These are phyloP conservation scores for Anneissia japonica DNA, from an alignment of 35 echinoderm and acorn worm species.

Conservation along the genomic window DNA sequence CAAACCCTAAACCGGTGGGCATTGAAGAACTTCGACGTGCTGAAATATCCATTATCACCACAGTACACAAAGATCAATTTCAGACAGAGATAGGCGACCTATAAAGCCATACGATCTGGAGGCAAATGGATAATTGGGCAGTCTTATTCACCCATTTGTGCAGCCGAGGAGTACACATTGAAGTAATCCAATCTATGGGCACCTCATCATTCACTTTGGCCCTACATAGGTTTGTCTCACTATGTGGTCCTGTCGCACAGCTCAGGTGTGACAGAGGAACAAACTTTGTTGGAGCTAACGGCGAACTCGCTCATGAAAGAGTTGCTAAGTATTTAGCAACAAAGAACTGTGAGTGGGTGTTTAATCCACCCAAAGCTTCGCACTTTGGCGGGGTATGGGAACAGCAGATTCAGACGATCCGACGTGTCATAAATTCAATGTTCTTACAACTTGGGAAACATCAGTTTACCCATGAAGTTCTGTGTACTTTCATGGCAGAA, in stretches of 20 bases:
- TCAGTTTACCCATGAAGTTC: slow-evolving; percentile 40
- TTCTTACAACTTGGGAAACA: slow-evolving; percentile 13
- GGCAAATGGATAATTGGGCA: background rate
- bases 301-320: background rate
- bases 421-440: background rate
- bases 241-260: too few relatives aligned
- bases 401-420: background rate
- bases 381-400: slow-evolving; percentile 22
- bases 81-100: background rate
- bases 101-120: background rate
- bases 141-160: too few relatives aligned
- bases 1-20: background rate
- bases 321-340: background rate
- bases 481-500: slow-evolving; percentile 57
- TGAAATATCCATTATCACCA: slow-evolving; percentile 8
- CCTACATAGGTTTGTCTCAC: too few relatives aligned
- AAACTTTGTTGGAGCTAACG: slow-evolving; percentile 9
- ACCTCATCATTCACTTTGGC: slow-evolving; percentile 9
- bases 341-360: background rate
- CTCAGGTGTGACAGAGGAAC: slow-evolving; percentile 20
- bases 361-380: slow-evolving; percentile 27
- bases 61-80: slow-evolving; percentile 35
- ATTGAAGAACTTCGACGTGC: background rate
- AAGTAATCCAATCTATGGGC: slow-evolving; percentile 22
- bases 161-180: too few relatives aligned